phyloP scores from a whole-genome alignment of 1,140 invertebrate species.

The Zaprionus kolodkinae region DNA sequence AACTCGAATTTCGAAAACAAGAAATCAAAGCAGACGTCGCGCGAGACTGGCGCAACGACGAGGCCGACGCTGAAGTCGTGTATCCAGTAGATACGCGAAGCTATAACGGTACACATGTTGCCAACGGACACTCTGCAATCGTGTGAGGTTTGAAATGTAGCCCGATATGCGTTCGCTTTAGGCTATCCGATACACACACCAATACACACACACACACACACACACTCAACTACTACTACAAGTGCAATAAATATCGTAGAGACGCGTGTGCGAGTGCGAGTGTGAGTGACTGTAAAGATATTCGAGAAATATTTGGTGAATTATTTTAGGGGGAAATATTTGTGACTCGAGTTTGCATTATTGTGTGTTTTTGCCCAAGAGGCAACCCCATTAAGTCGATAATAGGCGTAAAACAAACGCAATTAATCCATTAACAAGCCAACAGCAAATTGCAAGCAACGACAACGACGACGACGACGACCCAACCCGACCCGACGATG shows the following conservation, averaged over 20 bases:
- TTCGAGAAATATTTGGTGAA: constrained; percentile 34
- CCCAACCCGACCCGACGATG: not conserved
- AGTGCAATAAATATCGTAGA: constrained; percentile 20
- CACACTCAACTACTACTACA: constrained; percentile 22
- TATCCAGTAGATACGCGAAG: constrained; percentile 79
- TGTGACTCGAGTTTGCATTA: constrained; percentile 22
- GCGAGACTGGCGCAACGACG: constrained; percentile 25
- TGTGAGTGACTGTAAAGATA: constrained; percentile 30
- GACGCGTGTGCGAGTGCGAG: constrained; percentile 15
- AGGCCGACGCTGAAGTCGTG: constrained; percentile 47
- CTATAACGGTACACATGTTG: constrained; percentile 80
- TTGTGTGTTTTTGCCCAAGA: not conserved
- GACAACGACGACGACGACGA: no score
- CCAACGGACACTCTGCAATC: constrained; percentile 52
- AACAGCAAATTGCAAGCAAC: not conserved
- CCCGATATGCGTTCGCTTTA: constrained; percentile 75
- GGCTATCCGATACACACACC: constrained; percentile 59
- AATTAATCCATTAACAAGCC: constrained; percentile 18
- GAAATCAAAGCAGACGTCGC: constrained; percentile 56
- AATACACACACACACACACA: constrained; percentile 18
- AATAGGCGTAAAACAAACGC: constrained; percentile 8
- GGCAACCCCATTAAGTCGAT: not conserved
- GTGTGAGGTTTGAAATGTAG: constrained; percentile 71
- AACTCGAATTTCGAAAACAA: constrained; percentile 51
- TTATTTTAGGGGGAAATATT: constrained; percentile 18